These are phyloP conservation scores for Deroptyus accipitrinus DNA, from an alignment of 2,113 vertebrate species.

Conservation along the genomic window DNA sequence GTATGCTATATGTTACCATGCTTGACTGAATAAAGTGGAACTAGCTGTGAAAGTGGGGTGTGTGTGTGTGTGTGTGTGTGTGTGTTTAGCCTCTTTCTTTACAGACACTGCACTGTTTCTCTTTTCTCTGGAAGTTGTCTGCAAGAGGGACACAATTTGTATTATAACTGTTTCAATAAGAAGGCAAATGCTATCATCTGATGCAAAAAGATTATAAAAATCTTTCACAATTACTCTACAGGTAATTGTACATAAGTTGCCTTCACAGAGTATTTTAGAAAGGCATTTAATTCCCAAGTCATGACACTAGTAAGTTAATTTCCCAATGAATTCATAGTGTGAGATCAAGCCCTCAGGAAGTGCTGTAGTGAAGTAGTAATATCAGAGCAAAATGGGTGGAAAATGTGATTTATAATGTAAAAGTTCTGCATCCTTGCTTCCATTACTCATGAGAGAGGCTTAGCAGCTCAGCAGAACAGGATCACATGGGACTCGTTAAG, in stretches of 20 bases:
- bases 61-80: too few relatives aligned
- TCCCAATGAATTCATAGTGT: not conserved
- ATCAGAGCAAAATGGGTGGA: not conserved
- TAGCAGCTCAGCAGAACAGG: not conserved
- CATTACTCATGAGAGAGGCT: not conserved
- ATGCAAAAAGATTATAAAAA: not conserved
- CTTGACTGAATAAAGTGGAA: not conserved
- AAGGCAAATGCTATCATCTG: not conserved
- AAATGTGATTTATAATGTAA: not conserved
- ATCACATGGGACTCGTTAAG: not conserved
- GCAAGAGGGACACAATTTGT: not conserved
- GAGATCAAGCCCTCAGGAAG: not conserved
- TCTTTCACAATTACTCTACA: not conserved
- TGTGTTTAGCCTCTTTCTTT: not conserved
- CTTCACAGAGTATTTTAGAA: not conserved
- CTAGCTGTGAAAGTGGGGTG: not conserved
- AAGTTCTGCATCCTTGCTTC: not conserved
- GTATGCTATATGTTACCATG: not conserved
- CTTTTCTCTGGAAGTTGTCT: not conserved
- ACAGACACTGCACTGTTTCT: not conserved
- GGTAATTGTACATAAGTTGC: not conserved
- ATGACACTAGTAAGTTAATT: not conserved
- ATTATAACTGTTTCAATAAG: not conserved
- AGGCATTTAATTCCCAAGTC: not conserved
- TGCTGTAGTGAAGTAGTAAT: not conserved